Conservation (phyloP, 53 echinoderm and acorn worm species). For the Astropecten irregularis region DNA sequence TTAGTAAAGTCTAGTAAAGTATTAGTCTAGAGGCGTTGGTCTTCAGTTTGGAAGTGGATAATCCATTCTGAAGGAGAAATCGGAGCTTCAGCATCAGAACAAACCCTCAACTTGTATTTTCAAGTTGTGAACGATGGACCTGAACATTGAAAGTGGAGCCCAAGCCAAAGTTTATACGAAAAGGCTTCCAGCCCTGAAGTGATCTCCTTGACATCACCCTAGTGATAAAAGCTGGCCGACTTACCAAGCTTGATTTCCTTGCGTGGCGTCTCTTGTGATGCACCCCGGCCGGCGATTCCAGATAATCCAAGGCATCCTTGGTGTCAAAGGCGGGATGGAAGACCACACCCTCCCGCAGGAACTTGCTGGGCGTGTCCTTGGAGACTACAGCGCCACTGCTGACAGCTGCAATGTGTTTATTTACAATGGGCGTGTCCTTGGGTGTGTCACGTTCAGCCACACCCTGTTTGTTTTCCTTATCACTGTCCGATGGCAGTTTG, state of each 20-base stretch:
- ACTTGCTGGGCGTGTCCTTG: constrained; percentile 74
- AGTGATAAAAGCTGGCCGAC: background rate
- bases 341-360: constrained; percentile 46
- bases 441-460: background rate
- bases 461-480: constrained; percentile 41
- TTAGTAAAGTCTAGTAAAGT: too few relatives aligned
- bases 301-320: constrained; percentile 68
- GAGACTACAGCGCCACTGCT: constrained; percentile 6
- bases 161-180: too few relatives aligned
- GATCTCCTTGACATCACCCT: too few relatives aligned
- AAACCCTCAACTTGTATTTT: too few relatives aligned
- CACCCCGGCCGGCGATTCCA: constrained; percentile 71
- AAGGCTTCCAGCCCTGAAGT: too few relatives aligned
- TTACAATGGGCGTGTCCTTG: constrained; percentile 23
- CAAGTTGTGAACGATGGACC: too few relatives aligned
- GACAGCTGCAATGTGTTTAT: constrained; percentile 39
- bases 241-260: constrained; percentile 89
- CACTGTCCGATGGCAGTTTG: background rate
- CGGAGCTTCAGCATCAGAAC: too few relatives aligned
- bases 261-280: constrained; percentile 58
- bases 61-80: too few relatives aligned
- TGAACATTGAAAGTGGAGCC: too few relatives aligned
- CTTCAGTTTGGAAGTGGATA: too few relatives aligned
- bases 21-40: too few relatives aligned
- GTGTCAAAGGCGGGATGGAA: constrained; percentile 84